Evolutionary conservation across 2,797 vertebrate species (phyloP), one percentile per base, ranked within the genome.

Genomic region (Melanogrammus aeglefinus): DNA sequence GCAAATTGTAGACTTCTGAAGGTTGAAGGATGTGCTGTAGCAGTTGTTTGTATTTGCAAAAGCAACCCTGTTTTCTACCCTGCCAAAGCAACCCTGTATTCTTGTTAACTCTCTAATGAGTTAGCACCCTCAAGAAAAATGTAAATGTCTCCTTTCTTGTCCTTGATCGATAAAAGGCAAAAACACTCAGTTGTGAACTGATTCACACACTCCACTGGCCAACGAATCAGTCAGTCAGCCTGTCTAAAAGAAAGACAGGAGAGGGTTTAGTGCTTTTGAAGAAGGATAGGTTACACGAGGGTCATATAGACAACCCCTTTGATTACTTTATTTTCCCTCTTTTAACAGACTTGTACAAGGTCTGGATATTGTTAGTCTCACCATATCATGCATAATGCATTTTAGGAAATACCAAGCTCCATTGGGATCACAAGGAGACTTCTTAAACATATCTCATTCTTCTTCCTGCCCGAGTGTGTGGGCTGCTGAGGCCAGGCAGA

Each of bases 391-490:
- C 27, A 80, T 71, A 79, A 78, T 13, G 14, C 4, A 38, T 91
- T 90, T 78, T 81, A 91, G 90, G 82, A 78, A 74, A 76, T 29
- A 66, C 82, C 13, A 14, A 77, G 44, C 38, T 86, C 77, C 80
- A 73, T 75, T 75, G 38, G 77, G 73, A 82, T 76, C 4, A 14
- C 84, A 83, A 84, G 81, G 79, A 79, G 86, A 9, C 75, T 76
- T 83, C 79, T 81, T 79, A 80, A 90, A 83, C 82, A 73, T 18
- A 63, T n/a, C 83, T 86, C 81, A 84, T 90, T 81, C 78, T 71
- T 90, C 88, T 90, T 80, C 73, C 88, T 84, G 86, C 77, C 81
- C 78, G 51, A n/a, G 75, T 35, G 78, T 51, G 70, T 81, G 83
- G 85, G 84, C 81, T 12, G 84, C 80, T 14, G 44, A 78, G 78